Conservation (phyloP, 2,888 invertebrate genomes). For the Eucriotettix oculatus region DNA sequence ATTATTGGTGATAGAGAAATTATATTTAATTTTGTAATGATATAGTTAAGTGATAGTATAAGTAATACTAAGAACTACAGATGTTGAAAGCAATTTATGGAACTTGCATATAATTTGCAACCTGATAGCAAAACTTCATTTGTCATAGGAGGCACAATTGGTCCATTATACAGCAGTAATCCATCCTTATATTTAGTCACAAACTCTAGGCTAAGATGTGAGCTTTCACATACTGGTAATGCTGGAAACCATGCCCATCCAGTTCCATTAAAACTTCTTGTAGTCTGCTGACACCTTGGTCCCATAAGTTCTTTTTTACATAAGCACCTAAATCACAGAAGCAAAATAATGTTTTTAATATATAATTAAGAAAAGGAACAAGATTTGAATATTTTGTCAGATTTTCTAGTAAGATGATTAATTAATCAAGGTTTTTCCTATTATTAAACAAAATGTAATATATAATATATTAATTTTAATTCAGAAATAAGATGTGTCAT, state of each 20-base stretch:
- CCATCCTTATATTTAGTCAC: slow-evolving; percentile 33
- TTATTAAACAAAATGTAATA: too few relatives aligned
- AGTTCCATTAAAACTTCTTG: slow-evolving; percentile 34
- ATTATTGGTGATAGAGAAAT: too few relatives aligned
- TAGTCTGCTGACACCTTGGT: slow-evolving; percentile 40
- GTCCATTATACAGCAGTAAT: slow-evolving; percentile 40
- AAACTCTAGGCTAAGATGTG: slow-evolving; percentile 38
- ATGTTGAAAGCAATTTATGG: too few relatives aligned
- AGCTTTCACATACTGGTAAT: slow-evolving; percentile 36
- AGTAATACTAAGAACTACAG: too few relatives aligned
- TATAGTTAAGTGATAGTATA: too few relatives aligned
- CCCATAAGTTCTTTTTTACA: slow-evolving; percentile 37
- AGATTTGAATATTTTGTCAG: too few relatives aligned
- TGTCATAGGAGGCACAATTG: slow-evolving; percentile 28
- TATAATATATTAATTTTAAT: too few relatives aligned
- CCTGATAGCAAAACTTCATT: slow-evolving; percentile 23
- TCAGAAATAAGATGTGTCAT: too few relatives aligned
- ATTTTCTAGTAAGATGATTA: too few relatives aligned
- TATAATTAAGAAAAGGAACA: too few relatives aligned
- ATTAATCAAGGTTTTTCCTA: too few relatives aligned
- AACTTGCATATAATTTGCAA: neutral
- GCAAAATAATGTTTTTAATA: neutral
- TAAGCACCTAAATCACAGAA: slow-evolving; percentile 26
- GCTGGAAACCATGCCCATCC: slow-evolving; percentile 43
- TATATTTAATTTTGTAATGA: too few relatives aligned